phyloP scores from a whole-genome alignment of 2,797 vertebrate species.

The Enteromius viviparus region DNA sequence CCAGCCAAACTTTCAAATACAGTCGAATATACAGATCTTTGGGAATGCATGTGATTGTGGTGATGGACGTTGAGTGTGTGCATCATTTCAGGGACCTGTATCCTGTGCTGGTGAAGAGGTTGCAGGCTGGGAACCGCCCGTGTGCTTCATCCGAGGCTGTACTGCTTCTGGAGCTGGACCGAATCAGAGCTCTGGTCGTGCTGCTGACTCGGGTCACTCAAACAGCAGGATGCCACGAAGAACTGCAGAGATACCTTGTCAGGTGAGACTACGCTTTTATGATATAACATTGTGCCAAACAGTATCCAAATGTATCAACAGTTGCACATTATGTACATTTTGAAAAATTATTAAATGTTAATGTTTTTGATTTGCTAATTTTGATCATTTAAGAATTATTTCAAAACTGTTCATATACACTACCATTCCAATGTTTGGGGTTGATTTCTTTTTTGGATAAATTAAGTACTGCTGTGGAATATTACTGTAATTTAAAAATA shows the following conservation, averaged over 20 bases:
- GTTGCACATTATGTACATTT: background rate
- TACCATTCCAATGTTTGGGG: background rate
- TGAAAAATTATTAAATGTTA: background rate
- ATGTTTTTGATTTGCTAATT: background rate
- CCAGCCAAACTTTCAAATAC: background rate
- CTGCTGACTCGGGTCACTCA: slow-evolving; percentile 87
- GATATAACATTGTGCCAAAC: background rate
- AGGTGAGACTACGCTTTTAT: slow-evolving; percentile 62
- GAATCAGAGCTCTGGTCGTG: slow-evolving; percentile 81
- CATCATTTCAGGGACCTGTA: slow-evolving; percentile 86
- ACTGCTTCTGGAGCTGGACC: slow-evolving; percentile 76
- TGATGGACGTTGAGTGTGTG: background rate
- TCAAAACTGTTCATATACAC: background rate
- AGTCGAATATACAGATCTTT: background rate
- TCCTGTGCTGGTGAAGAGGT: slow-evolving; percentile 81
- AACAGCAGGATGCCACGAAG: slow-evolving; percentile 80
- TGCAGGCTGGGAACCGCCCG: slow-evolving; percentile 79
- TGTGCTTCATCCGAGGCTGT: slow-evolving; percentile 62
- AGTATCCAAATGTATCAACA: background rate
- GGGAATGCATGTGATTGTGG: background rate
- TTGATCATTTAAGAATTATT: background rate
- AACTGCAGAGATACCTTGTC: slow-evolving; percentile 77
- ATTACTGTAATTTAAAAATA: background rate
- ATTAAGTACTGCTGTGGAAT: background rate
- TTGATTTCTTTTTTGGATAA: background rate